Percentiles rank a stretch among this genome's conserved stretches.
phyloP scores from a whole-genome alignment of 2,113 vertebrate species.

The Dermatemys mawii region DNA sequence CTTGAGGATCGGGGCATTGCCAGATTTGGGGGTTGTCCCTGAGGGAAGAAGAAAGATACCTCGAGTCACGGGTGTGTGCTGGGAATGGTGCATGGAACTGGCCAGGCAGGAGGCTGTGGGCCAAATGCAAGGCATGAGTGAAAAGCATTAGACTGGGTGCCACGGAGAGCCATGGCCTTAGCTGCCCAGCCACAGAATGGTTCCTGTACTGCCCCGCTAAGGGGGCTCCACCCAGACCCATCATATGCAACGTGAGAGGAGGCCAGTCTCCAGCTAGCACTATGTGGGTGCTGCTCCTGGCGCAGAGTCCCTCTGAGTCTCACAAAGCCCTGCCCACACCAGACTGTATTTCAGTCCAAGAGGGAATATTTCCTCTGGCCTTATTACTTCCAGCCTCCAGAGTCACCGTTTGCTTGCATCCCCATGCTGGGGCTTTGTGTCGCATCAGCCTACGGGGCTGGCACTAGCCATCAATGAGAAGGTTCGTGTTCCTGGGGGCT shows the following conservation, averaged over 20 bases:
- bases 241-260: not conserved
- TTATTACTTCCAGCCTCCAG: not conserved
- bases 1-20: slow-evolving; percentile 84
- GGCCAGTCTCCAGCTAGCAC: not conserved
- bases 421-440: not conserved
- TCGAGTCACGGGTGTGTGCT: not conserved
- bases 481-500: not conserved
- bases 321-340: not conserved
- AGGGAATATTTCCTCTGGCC: not conserved
- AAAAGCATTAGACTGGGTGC: not conserved
- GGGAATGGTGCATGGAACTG: not conserved
- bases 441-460: not conserved
- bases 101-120: not conserved
- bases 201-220: not conserved
- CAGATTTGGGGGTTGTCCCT: slow-evolving; percentile 84
- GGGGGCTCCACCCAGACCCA: not conserved
- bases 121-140: not conserved
- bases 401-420: not conserved
- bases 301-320: not conserved
- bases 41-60: not conserved
- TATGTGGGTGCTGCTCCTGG: not conserved
- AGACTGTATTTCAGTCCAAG: not conserved
- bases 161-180: not conserved
- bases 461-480: not conserved
- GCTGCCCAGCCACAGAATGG: not conserved